Evolutionary conservation across 2,888 invertebrate species (phyloP), one percentile per base, ranked within the genome.

Genomic region (Stenichneumon culpator): DNA sequence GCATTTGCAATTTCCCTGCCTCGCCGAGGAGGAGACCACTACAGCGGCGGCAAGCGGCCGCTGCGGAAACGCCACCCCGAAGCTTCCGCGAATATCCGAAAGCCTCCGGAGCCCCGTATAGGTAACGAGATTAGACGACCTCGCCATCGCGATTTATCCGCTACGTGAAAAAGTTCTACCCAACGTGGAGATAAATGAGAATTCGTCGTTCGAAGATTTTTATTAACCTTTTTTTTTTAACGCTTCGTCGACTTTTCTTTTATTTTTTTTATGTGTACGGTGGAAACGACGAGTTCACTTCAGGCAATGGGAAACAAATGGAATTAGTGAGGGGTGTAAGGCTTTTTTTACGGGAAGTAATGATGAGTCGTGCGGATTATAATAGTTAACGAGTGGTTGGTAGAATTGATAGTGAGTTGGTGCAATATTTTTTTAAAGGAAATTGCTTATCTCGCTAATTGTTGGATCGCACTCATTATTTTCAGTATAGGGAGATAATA

Each of bases 121-220:
- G 65, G 67, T 82, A 78, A 82, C 78, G 36, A 72, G 82, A 82
- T 82, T 78, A 82, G 67, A 82, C 44, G 67, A 82, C 44, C 57
- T 77, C 54, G 28, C 36, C 36, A 63, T 65, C 50, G 82, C 82
- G 70, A 78, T 82, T 82, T 82, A 73, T 78, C 54, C 65, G 47
- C 28, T 32, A 68, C 57, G 22, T 47, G 57, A 65, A 67, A 73
- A 78, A 73, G 47, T 25, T 19, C 63, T 32, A 28, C 32, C 28
- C 28, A 14, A 39, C 39, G 16, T 6, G 47, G 47, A 28, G n/a
- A 32, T 32, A 67, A 84, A 78, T 69, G 78, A 73, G 50, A 73
- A 69, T 85, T 73, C 73, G 68, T 78, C 54, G 39, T 54, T 63
- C n/a, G 32, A 63, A 63, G 28, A 44, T 60, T 36, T 50, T 68